These are phyloP conservation scores for Ichneumoninae sp. DNA, from an alignment of 2,888 invertebrate genomes.

Conservation along the genomic window DNA sequence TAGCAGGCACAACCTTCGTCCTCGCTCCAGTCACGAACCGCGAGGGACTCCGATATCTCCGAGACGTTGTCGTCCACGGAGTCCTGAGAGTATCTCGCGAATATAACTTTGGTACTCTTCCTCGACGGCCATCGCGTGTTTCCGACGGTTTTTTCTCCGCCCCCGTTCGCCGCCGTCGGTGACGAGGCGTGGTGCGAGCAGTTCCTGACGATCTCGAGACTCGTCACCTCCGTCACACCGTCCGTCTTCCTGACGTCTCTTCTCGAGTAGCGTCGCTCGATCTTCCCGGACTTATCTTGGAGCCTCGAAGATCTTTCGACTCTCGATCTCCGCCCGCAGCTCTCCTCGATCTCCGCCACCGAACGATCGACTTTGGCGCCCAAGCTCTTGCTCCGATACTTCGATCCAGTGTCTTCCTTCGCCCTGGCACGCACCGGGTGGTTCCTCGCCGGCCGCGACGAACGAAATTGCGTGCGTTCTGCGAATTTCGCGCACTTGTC, in stretches of 20 bases:
- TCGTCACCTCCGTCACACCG: constrained; percentile 63
- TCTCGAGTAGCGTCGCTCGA: constrained; percentile 56
- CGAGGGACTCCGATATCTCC: constrained; percentile 31
- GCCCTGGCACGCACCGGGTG: background rate
- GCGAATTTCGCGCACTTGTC: constrained; percentile 21
- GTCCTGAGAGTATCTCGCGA: constrained; percentile 55
- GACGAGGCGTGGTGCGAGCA: constrained; percentile 56
- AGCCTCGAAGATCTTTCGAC: background rate
- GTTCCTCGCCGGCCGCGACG: background rate
- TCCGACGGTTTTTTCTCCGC: constrained; percentile 3
- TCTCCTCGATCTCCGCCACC: background rate
- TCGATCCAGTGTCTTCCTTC: background rate
- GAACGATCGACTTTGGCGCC: constrained; percentile 10
- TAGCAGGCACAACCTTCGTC: constrained; percentile 17
- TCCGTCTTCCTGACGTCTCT: constrained; percentile 54
- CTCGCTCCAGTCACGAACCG: background rate
- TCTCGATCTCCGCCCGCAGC: constrained; percentile 6
- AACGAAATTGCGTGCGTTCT: constrained; percentile 31
- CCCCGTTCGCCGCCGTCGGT: background rate
- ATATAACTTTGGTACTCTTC: constrained; percentile 57
- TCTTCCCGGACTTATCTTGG: constrained; percentile 44
- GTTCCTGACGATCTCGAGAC: constrained; percentile 66
- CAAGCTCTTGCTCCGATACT: constrained; percentile 51
- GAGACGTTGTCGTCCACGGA: constrained; percentile 43
- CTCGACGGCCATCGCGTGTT: constrained; percentile 30